phyloP scores from a whole-genome alignment of 2,888 invertebrate species.

The Microctonus hyperodae region DNA sequence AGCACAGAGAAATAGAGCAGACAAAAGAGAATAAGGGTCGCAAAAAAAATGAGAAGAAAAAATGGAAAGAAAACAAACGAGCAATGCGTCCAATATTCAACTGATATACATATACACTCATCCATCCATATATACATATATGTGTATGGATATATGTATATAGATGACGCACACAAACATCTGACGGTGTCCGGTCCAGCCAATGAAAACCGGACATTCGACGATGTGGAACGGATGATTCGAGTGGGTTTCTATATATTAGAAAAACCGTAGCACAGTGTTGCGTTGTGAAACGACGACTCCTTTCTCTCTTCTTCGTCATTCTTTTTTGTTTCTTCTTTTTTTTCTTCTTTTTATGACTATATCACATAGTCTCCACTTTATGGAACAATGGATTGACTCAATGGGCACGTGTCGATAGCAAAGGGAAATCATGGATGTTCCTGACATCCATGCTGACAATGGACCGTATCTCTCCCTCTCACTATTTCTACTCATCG shows the following conservation, averaged over 20 bases:
- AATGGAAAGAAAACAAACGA: background rate
- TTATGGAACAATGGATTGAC: slow-evolving; percentile 24
- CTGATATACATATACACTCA: background rate
- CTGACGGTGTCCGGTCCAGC: background rate
- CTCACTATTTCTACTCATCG: background rate
- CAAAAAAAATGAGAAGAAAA: background rate
- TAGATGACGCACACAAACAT: background rate
- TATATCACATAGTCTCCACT: slow-evolving; percentile 23
- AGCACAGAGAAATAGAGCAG: background rate
- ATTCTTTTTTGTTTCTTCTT: slow-evolving; percentile 17
- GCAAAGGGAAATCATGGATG: slow-evolving; percentile 32
- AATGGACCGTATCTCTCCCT: slow-evolving; percentile 9
- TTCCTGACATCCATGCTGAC: slow-evolving; percentile 30
- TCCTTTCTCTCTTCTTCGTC: slow-evolving; percentile 10
- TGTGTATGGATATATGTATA: no score
- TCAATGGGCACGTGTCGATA: slow-evolving; percentile 33
- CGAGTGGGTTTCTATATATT: slow-evolving; percentile 30
- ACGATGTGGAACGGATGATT: slow-evolving; percentile 39
- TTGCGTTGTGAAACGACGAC: slow-evolving; percentile 16
- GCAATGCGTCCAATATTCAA: background rate
- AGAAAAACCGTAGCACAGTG: slow-evolving; percentile 33
- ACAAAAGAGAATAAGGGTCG: background rate
- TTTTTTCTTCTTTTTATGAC: slow-evolving; percentile 10
- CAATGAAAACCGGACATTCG: slow-evolving; percentile 26
- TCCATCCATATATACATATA: background rate